A percentile compares a stretch with the other conserved stretches of the same genome.
Conservation (phyloP, 2,113 vertebrate species). For the Lasiurus cinereus region DNA sequence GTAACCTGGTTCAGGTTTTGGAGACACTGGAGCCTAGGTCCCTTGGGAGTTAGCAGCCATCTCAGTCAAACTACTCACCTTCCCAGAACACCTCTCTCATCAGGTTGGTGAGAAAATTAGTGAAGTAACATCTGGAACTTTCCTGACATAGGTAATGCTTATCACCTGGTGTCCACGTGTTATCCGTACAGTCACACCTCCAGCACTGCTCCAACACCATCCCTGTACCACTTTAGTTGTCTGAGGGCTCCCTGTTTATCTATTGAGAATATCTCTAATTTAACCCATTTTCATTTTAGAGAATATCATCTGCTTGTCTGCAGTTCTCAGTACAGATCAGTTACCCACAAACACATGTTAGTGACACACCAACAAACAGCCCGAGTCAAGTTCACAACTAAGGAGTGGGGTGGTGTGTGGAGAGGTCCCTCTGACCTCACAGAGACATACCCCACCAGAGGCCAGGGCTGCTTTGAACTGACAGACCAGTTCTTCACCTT, state of each 20-base stretch:
- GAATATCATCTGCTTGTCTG: background rate
- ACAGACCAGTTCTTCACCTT: slow-evolving; percentile 55
- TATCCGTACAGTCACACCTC: background rate
- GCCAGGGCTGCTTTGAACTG: slow-evolving; percentile 49
- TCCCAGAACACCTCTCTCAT: background rate
- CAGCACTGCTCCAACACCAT: background rate
- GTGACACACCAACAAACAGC: background rate
- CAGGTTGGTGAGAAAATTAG: background rate
- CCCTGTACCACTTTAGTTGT: background rate
- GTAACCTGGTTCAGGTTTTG: background rate
- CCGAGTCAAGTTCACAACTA: slow-evolving; percentile 42
- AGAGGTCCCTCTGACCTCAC: slow-evolving; percentile 31
- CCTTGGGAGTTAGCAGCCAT: background rate
- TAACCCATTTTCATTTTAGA: background rate
- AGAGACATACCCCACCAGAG: slow-evolving; percentile 63
- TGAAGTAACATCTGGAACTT: background rate
- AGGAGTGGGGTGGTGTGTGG: slow-evolving; percentile 39
- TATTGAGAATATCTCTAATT: background rate
- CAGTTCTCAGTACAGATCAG: background rate
- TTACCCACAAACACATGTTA: background rate
- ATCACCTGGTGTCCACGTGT: background rate
- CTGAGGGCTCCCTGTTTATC: background rate
- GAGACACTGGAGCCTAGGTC: background rate
- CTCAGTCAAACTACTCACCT: background rate
- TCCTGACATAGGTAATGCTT: no score